These are phyloP conservation scores for Gortyna flavago DNA, from an alignment of 2,888 invertebrate genomes.

Conservation along the genomic window DNA sequence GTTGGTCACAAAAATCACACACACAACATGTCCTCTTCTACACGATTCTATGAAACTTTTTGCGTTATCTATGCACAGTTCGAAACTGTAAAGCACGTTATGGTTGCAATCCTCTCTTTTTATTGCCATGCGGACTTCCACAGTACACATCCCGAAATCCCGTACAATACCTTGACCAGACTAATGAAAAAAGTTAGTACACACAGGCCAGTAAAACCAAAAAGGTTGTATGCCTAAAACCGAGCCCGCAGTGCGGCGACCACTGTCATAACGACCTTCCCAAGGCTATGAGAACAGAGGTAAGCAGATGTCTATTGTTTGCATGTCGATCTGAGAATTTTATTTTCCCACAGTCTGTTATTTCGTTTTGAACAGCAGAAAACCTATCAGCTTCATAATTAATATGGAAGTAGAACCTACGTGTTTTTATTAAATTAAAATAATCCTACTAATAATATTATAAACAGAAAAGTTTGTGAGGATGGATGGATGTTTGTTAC, in stretches of 20 bases:
- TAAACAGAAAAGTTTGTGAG: no score
- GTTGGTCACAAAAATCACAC: no score
- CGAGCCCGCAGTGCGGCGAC: conserved; percentile 45
- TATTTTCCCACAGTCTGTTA: neutral
- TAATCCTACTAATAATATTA: neutral
- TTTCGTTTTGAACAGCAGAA: neutral
- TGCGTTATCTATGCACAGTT: neutral
- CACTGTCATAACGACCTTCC: conserved; percentile 22
- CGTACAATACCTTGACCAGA: conserved; percentile 8
- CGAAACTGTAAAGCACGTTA: conserved; percentile 15
- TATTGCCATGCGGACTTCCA: neutral
- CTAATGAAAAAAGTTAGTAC: conserved; percentile 36
- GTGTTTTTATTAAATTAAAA: neutral
- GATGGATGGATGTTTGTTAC: no score
- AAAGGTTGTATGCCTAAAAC: conserved; percentile 30
- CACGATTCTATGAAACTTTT: neutral
- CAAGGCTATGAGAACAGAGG: conserved; percentile 1
- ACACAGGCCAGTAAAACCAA: conserved; percentile 29
- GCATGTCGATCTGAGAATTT: neutral
- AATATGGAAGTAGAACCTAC: neutral
- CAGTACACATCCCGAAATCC: conserved; percentile 14
- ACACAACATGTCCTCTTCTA: neutral
- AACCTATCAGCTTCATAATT: neutral
- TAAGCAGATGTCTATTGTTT: neutral
- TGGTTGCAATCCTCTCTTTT: conserved; percentile 17